Conservation (phyloP, 1,140 invertebrate species). For the Meloidogyne chitwoodi region DNA sequence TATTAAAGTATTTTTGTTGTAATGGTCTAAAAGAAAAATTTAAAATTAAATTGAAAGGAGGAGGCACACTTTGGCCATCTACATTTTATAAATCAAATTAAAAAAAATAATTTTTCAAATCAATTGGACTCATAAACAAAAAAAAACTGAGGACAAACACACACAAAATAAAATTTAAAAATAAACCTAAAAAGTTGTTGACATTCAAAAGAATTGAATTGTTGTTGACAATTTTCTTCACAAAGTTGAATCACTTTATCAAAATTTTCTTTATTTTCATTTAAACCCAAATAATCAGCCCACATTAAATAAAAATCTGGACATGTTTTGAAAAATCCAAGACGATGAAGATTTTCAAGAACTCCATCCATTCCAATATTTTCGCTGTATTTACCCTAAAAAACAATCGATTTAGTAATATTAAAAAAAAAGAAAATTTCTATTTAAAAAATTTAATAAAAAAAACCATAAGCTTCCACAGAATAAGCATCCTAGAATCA, state of each 20-base stretch:
- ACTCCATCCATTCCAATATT: slow-evolving; percentile 32
- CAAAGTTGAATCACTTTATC: slow-evolving; percentile 12
- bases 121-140: no score
- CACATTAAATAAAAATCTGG: slow-evolving; percentile 23
- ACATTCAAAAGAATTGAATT: no score
- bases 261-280: slow-evolving; percentile 5
- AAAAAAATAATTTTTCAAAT: no score
- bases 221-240: slow-evolving; percentile 11
- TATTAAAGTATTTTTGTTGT: no score
- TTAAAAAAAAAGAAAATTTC: no score
- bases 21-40: no score
- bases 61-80: no score
- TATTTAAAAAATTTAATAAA: no score
- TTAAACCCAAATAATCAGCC: slow-evolving; percentile 27
- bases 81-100: no score
- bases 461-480: slow-evolving; percentile 33
- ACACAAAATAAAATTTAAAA: no score
- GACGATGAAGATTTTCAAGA: slow-evolving; percentile 21
- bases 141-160: no score
- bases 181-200: slow-evolving; percentile 5
- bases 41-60: no score
- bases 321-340: slow-evolving; percentile 17
- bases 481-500: slow-evolving; percentile 23
- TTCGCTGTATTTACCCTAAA: slow-evolving; percentile 30
- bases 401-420: not conserved